These are phyloP conservation scores for Schizopygopsis malacanthus DNA, from an alignment of 2,797 vertebrate genomes.

Conservation along the genomic window DNA sequence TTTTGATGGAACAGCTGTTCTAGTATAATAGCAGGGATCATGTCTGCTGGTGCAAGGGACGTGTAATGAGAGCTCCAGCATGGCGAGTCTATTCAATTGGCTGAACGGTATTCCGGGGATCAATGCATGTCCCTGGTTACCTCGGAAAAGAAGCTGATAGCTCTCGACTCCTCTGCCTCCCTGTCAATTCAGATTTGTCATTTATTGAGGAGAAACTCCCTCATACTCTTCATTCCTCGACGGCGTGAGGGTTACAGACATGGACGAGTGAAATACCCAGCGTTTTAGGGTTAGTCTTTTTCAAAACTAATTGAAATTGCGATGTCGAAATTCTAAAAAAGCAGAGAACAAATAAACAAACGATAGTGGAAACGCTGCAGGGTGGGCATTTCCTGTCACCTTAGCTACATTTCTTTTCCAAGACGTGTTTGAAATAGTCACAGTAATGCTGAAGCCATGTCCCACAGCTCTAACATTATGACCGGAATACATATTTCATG, in stretches of 20 bases:
- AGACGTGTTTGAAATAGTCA: constrained; percentile 25
- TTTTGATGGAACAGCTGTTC: constrained; percentile 60
- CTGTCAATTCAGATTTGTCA: constrained; percentile 35
- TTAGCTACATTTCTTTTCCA: constrained; percentile 24
- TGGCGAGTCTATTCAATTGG: constrained; percentile 23
- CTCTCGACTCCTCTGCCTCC: neutral
- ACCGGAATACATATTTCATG: constrained; percentile 8
- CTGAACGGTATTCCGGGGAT: constrained; percentile 26
- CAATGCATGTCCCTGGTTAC: constrained; percentile 16
- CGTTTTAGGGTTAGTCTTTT: constrained; percentile 9
- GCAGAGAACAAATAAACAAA: constrained; percentile 9
- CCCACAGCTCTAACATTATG: constrained; percentile 28
- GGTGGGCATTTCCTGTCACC: constrained; percentile 14
- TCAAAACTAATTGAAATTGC: constrained; percentile 7
- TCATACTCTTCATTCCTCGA: constrained; percentile 13
- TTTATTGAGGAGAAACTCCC: constrained; percentile 22
- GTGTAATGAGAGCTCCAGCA: constrained; percentile 41
- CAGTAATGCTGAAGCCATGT: constrained; percentile 15
- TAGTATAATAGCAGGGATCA: constrained; percentile 29
- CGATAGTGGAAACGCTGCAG: neutral
- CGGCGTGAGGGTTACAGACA: constrained; percentile 17
- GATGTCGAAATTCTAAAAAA: neutral
- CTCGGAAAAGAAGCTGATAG: constrained; percentile 3
- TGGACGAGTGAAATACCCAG: constrained; percentile 18
- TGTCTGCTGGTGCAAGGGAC: constrained; percentile 45